Evolutionary conservation across 2,113 vertebrate species (phyloP), one percentile per base, ranked within the genome.

Genomic region (Petrocephalus microphthalmus): DNA sequence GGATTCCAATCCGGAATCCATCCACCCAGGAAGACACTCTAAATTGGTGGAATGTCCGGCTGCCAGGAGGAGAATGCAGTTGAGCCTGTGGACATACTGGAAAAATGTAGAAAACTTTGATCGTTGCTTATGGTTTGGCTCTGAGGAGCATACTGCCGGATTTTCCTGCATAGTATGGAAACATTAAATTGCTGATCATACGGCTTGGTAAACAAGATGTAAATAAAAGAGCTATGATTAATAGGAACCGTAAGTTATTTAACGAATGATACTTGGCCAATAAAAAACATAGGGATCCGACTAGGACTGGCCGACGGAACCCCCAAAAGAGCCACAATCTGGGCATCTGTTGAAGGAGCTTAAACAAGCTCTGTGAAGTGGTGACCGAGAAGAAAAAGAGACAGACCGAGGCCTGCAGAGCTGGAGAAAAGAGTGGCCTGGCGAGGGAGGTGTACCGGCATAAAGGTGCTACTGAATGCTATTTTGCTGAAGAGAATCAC

Each of bases 271-370:
- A 53, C 25, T 29, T n/a, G 13, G 84, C 51, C 51, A 57, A 3
- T 17, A 42, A 10, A 56, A 56, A 33, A 33, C 25, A 67, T n/a
- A 29, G 25, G 60, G 22, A 47, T n/a, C 7, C 4, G 81, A 83
- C 22, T 83, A 13, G 37, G 22, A 51, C 81, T 83, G 81, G 45
- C 7, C 20, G 5, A 17, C 7, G 45, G 81, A 78, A 78, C 71
- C 11, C 6, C 6, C 37, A 8, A 84, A 78, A 19, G 71, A 84
- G 47, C 54, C 67, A 71, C 53, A 56, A 84, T 84, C 88, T 22
- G 49, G 87, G 89, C 49, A 84, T 89, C 84, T 85, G 89, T 47
- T 87, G 67, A 87, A 87, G 52, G 87, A 57, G 29, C 85, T 56
- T 10, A 37, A 47, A 25, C 20, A 42, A 85, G 64, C n/a, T 15